These are phyloP conservation scores for Bombyx mandarina DNA, from an alignment of 1,140 invertebrate species.

Conservation along the genomic window DNA sequence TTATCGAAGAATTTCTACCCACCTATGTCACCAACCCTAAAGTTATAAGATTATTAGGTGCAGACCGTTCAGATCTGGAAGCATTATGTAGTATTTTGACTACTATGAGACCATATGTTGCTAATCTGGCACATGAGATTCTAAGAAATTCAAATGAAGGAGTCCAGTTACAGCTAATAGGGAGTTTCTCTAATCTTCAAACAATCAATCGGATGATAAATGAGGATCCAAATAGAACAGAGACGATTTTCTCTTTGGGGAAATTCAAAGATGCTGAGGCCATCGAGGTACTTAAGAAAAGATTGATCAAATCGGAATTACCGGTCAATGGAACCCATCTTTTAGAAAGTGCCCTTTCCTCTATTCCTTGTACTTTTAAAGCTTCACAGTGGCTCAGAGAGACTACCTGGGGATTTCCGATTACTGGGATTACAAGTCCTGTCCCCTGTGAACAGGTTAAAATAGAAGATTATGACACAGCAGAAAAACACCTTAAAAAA, in stretches of 20 bases:
- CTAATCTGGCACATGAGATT: background rate
- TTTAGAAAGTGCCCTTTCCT: too few species aligned
- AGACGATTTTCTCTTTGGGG: background rate
- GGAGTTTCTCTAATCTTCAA: background rate
- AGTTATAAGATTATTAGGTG: background rate
- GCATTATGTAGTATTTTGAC: background rate
- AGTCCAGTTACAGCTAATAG: background rate
- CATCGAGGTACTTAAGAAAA: background rate
- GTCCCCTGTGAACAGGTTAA: background rate
- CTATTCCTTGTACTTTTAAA: too few species aligned
- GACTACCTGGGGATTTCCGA: background rate
- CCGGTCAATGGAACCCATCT: too few species aligned
- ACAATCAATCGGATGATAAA: background rate
- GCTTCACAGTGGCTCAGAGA: background rate
- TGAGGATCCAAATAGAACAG: background rate
- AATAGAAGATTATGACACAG: background rate
- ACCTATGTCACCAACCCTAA: background rate
- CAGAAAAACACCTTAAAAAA: background rate
- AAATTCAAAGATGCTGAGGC: background rate
- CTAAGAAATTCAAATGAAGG: background rate
- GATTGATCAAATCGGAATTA: background rate
- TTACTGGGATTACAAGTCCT: background rate
- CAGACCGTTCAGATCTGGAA: background rate
- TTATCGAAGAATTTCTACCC: background rate
- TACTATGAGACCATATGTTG: background rate